Base-by-base conservation (phyloP, 2,797 vertebrate genomes). In the Poeciliopsis infans region DNA sequence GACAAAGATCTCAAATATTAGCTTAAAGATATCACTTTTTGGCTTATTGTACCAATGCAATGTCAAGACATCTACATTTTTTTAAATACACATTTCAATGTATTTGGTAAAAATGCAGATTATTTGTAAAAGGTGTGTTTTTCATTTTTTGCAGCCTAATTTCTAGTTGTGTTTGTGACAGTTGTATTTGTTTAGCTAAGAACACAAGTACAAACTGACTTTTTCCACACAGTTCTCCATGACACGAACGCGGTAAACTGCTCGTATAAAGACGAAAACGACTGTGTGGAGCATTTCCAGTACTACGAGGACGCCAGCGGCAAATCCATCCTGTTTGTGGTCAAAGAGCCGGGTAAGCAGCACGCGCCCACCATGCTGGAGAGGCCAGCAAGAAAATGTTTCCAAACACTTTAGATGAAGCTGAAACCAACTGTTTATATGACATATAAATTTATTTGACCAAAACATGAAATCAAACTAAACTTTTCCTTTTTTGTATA, bases 261-360 rank as follows among this genome's bases (percentile, higher is more conserved):
- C 86, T 98, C 97, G 10, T 99, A 99, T 89, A 99, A 99, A 92
- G 97, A 99, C 0, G 96, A 99, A 82, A 82, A 99, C 0, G 98
- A 98, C 85, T 99, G 98, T 0, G 96, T 98, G 46, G 96, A 97
- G 90, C 95, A 95, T 11, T 99, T 99, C 90, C 98, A 98, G 93
- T 99, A 99, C 89, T 97, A 96, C 0, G 98, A 99, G 89, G 98
- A 99, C 20, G 87, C 96, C 90, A 95, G 93, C 18, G 95, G 96
- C 43, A 96, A 95, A 84, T 96, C 95, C 61, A 95, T 96, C 85
- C 70, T 96, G 83, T 95, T 78, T 79, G 92, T 96, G 13, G 94
- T 98, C 0, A 95, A 97, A 92, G 96, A 99, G 87, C 97, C 97
- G 84, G 98, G 98, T 99, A 90, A 94, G 87, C 78, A 7, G 12